Percentiles rank a stretch among this genome's conserved stretches.
Evolutionary conservation across 1,140 invertebrate species (phyloP).

Genomic region (Phenacoccus solenopsis): DNA sequence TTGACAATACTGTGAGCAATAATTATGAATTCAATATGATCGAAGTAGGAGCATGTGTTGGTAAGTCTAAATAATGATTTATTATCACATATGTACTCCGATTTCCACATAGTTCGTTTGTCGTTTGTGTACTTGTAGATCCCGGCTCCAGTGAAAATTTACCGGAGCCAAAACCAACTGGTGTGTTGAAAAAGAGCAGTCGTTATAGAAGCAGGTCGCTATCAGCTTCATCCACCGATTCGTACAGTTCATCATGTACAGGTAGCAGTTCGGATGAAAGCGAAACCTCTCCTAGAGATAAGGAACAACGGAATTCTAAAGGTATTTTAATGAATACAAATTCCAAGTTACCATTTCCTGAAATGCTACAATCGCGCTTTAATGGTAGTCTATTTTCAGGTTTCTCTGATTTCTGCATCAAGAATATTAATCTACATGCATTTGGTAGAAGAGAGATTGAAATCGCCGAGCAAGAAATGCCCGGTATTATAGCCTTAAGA

Average conservation of each 20-base stretch:
- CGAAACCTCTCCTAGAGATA: constrained; percentile 73
- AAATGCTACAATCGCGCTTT: no score
- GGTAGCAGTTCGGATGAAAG: constrained; percentile 77
- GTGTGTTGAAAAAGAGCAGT: constrained; percentile 68
- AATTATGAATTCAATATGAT: constrained; percentile 17
- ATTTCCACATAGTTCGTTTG: no score
- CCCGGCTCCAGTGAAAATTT: constrained; percentile 15
- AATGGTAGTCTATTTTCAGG: constrained; percentile 32
- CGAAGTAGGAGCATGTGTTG: not conserved
- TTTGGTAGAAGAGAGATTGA: constrained; percentile 94
- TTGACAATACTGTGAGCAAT: not conserved
- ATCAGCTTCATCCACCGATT: constrained; percentile 86
- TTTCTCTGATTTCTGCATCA: constrained; percentile 77
- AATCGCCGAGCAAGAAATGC: constrained; percentile 99
- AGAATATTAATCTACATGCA: constrained; percentile 79
- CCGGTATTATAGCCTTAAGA: constrained; percentile 86
- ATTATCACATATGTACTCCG: not conserved
- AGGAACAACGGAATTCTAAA: constrained; percentile 64
- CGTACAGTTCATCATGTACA: constrained; percentile 80
- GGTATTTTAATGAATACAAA: not conserved
- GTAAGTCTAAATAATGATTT: not conserved
- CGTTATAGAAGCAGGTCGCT: constrained; percentile 74
- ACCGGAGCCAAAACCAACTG: constrained; percentile 45
- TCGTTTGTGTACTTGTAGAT: not conserved
- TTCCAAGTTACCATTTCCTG: no score